Percentiles rank a stretch among this genome's conserved stretches.
Evolutionary conservation across 2,113 vertebrate genomes (phyloP).

Genomic region (Malaclemys terrapin): DNA sequence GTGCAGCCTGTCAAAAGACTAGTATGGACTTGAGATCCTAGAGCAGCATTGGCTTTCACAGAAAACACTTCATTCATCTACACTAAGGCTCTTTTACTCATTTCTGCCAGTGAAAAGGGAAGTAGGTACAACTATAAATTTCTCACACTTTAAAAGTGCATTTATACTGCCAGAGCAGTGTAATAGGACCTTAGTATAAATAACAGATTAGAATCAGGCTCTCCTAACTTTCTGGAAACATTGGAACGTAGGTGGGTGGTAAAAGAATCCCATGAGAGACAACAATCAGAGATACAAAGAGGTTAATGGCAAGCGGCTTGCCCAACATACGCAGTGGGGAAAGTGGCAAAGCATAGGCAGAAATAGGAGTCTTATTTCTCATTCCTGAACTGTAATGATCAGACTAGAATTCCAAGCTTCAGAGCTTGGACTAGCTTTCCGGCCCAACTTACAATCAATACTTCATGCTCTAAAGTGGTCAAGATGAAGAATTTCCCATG

Average conservation of each 20-base stretch:
- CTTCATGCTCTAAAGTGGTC: background rate
- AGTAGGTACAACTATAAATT: background rate
- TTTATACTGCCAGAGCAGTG: background rate
- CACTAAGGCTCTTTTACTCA: background rate
- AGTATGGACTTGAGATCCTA: background rate
- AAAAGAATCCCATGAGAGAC: no score
- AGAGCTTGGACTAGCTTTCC: background rate
- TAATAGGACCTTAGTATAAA: background rate
- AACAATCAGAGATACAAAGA: background rate
- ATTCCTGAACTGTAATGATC: background rate
- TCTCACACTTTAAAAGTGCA: background rate
- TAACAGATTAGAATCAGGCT: background rate
- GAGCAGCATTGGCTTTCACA: fast-evolving
- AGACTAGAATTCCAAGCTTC: background rate
- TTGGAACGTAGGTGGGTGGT: no score
- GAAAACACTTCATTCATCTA: background rate
- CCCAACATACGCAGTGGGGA: background rate
- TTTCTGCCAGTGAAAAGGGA: background rate
- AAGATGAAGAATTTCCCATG: background rate
- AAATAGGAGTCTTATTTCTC: fast-evolving
- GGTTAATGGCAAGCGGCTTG: background rate
- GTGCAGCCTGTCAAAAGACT: background rate
- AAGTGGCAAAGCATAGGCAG: background rate
- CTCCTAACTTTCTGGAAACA: background rate
- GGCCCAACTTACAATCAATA: fast-evolving